Base-by-base conservation (phyloP, 2,113 vertebrate species). In the Sterrhoptilus dennistouni region DNA sequence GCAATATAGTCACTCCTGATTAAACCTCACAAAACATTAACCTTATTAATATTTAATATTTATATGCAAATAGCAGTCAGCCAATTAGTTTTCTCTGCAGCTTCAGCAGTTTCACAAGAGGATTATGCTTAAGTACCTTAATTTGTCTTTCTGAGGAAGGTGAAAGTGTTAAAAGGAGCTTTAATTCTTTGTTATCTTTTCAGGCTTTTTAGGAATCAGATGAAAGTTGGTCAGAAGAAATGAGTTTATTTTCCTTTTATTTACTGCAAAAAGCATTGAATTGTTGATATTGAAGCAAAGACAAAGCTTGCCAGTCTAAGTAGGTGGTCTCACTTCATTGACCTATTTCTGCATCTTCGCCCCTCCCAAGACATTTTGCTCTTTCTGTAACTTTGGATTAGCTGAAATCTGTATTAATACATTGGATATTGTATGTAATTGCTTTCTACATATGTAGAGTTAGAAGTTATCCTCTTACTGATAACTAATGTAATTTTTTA, bases 21-120 rank as follows among this genome's bases (percentile, higher is more conserved):
- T 87, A 87, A 90, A 71, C 45, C n/a, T 83, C 45, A 53, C 47
- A 78, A 78, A 88, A 53, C 53, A 78, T 70, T 88, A 24, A 33
- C 56, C 52, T 86, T 71, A 83, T 87, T 87, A 94, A 88, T 95
- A 92, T 92, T 95, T 96, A 84, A 86, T 75, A 87, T 53, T 75
- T 66, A 38, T 84, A 84, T 77, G 69, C 61, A 94, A 81, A 92
- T 94, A 5, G 1, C 14, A 87, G 72, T 33, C 49, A 71, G 52
- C 17, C 72, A 92, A 57, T 93, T 95, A 74, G 49, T 93, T 83
- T 90, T 68, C 69, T 78, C 57, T 81, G 76, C 77, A 86, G 25
- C 69, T 90, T 92, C 90, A 90, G 53, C 80, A 90, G n/a, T 69
- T 90, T 86, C 90, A 68, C 69, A 61, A 89, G 93, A 65, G 72